Evolutionary conservation across 2,888 invertebrate genomes (phyloP), one percentile per base, ranked within the genome.

Genomic region (Tinea semifulvella): DNA sequence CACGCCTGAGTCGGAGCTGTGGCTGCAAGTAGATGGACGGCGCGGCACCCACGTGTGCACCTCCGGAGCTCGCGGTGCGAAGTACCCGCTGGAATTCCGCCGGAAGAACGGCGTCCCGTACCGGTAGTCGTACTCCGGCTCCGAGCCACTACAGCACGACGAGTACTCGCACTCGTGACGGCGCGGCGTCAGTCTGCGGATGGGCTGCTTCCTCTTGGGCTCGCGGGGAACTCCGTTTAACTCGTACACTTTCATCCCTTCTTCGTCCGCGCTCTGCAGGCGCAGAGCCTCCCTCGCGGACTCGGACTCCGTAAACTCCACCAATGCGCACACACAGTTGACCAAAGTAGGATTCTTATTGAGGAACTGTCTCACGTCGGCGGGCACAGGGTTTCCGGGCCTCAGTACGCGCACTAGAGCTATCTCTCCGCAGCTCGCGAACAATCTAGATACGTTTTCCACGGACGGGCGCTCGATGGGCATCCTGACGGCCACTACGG

Each of bases 371-470:
- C 95, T 87, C 16, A 96, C 91, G 71, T 96, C 96, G 2, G 93
- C 90, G 2, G 96, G 96, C 44, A 94, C 89, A 7, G 94, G 89
- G 72, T 93, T 93, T 27, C 96, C 95, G 0, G 96, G 95, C 44
- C 92, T 84, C 38, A 96, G 80, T 49, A 96, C 91, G 46, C 96
- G 84, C 44, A 97, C 91, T 26, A 95, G 75, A 2, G 93, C 92
- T 35, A 97, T 94, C 65, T 94, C 94, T 2, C 96, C 96, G 62
- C 94, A 96, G 44, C 86, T 83, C 8, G 90, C 88, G 73, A 97
- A 96, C 50, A 96, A 72, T 61, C 95, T 92, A 0, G 95, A 94
- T n/a, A 96, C 93, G 55, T 88, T 89, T 68, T 96, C 96, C 36
- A 96, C 93, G 6, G 91, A 88, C 0, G 95, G 88, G 54, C 88